Evolutionary conservation across 2,888 invertebrate species (phyloP).

Genomic region (Ophonus ardosiacus): DNA sequence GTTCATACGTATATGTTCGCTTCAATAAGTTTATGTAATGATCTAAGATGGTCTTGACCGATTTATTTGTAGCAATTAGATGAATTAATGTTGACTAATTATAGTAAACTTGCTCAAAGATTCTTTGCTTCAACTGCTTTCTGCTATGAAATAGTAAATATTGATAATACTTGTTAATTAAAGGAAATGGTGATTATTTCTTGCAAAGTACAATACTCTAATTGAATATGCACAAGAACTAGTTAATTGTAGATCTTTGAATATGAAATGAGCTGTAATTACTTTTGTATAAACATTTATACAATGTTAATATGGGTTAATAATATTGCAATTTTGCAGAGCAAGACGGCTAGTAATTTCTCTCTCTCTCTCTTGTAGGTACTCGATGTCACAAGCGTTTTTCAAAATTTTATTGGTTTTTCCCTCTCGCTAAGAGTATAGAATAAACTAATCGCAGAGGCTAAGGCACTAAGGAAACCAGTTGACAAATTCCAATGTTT

Average conservation of each 20-base stretch:
- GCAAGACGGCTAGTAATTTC: too few species aligned
- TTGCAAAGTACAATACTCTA: neutral
- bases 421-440: too few species aligned
- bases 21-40: neutral
- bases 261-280: neutral
- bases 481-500: too few species aligned
- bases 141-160: neutral
- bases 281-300: too few species aligned
- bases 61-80: constrained; percentile 31
- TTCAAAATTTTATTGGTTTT: too few species aligned
- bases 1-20: neutral
- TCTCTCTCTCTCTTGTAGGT: too few species aligned
- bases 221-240: neutral
- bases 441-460: too few species aligned
- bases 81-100: constrained; percentile 12
- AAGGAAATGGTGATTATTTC: neutral
- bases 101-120: neutral
- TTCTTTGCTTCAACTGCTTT: neutral
- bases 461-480: too few species aligned
- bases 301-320: too few species aligned
- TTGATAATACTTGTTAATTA: neutral
- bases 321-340: neutral
- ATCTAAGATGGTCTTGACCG: constrained; percentile 20
- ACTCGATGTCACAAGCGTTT: too few species aligned
- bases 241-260: neutral